Evolutionary conservation across 2,888 invertebrate species (phyloP), one percentile per base, ranked within the genome.

Genomic region (Merodon equestris): DNA sequence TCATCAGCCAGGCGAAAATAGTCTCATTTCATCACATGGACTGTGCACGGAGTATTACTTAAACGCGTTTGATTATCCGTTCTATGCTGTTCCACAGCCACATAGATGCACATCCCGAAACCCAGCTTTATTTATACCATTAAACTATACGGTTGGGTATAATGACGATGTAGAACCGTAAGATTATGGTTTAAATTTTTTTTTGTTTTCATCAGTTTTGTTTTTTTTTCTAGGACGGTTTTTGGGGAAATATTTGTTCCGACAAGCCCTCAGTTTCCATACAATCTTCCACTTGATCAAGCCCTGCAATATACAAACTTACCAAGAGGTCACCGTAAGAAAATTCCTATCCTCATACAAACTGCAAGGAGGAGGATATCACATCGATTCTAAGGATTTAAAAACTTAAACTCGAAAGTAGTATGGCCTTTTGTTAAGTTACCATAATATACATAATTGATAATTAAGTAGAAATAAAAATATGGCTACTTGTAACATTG

Each of bases 31-130:
- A 13, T 84, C 83, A 4, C 88, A 88, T 72, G 88, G 88, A 1
- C 66, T 88, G 4, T 88, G 88, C 58, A 85, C 86, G 1, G 84
- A 85, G 34, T 87, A 88, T 27, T 88, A 88, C 66, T 85, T 88
- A 13, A 87, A 86, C 56, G 83, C 87, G 0, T 88, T 88, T 44
- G 87, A 87, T 50, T 85, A 86, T 81, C 86, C 86, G 0, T 88
- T 88, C 63, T 86, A 86, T 64, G 89, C 88, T 0, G 53, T 85
- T 0, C 81, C 82, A 19, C 83, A 85, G 1, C 85, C 88, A 1
- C 17, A 27, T 0, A 83, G 83, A 50, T 88, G 88, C 76, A 15
- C 81, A 3, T 83, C 86, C 0, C 73, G 82, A 14, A 83, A 83
- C 19, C 82, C 83, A 5, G 83, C 85, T 0, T 57, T 67, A 0